These are phyloP conservation scores for Australoheros facetus DNA, from an alignment of 2,797 vertebrate species.

Conservation along the genomic window DNA sequence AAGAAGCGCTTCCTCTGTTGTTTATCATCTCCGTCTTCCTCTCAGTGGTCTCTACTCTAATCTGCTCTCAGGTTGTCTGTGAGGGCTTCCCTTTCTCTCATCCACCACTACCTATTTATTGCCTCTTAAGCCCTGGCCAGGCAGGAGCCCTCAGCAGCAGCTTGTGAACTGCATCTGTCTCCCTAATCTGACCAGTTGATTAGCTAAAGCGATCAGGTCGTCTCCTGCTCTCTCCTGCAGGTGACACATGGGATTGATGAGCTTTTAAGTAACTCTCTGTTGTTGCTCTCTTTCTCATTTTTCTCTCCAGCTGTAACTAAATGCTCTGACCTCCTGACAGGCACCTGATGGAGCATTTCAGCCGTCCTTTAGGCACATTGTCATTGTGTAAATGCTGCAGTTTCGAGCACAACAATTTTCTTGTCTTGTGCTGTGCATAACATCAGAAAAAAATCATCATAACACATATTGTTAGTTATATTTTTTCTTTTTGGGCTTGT, in stretches of 20 bases:
- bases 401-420: neutral
- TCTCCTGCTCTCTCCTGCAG: constrained; percentile 14
- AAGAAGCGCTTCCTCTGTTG: neutral
- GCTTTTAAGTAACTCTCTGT: constrained; percentile 19
- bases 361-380: neutral
- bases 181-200: constrained; percentile 62
- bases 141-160: constrained; percentile 26
- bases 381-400: neutral
- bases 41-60: constrained; percentile 22
- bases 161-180: constrained; percentile 51
- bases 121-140: constrained; percentile 45
- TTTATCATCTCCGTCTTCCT: neutral
- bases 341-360: constrained; percentile 29
- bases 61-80: constrained; percentile 32
- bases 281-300: neutral
- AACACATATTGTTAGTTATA: neutral
- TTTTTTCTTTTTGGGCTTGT: too few relatives aligned
- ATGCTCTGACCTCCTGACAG: constrained; percentile 9
- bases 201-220: constrained; percentile 39
- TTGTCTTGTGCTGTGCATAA: neutral
- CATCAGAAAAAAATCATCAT: neutral
- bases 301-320: neutral
- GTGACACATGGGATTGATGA: constrained; percentile 29
- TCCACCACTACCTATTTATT: constrained; percentile 64
- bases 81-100: constrained; percentile 48